phyloP scores from a whole-genome alignment of 2,113 vertebrate genomes.

The Mionectes macconnelli region DNA sequence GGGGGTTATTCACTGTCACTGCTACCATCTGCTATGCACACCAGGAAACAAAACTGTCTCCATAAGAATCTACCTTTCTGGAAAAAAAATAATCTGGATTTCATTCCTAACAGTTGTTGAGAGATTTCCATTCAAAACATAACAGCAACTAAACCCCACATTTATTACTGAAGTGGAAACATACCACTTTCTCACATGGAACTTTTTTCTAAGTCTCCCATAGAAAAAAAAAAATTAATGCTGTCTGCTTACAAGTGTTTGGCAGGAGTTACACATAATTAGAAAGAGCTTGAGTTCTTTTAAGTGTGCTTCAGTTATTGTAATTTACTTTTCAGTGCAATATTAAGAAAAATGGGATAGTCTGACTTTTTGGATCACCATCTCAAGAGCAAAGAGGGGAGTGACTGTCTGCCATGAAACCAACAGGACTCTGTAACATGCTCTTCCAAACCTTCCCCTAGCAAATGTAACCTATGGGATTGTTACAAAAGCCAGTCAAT shows the following conservation, averaged over 20 bases:
- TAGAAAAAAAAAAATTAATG: background rate
- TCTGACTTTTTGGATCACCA: background rate
- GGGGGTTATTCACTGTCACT: background rate
- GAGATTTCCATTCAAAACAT: background rate
- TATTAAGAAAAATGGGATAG: background rate
- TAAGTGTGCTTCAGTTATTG: background rate
- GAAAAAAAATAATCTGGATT: background rate
- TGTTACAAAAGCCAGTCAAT: background rate
- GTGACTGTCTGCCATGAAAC: background rate
- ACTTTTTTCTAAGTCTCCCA: background rate
- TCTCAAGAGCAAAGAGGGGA: background rate
- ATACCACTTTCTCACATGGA: background rate
- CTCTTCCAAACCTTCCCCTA: background rate
- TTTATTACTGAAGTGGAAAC: background rate
- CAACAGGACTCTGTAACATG: background rate
- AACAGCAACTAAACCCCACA: background rate
- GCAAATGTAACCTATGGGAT: rapidly evolving
- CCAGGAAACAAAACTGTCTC: background rate
- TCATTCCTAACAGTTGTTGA: background rate
- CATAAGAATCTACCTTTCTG: background rate
- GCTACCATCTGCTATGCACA: background rate
- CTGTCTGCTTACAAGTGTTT: slow-evolving; percentile 26
- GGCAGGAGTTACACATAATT: background rate
- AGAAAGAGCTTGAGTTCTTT: background rate
- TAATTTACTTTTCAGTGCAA: background rate